phyloP scores from a whole-genome alignment of 2,113 vertebrate species.

The Percina caprodes region DNA sequence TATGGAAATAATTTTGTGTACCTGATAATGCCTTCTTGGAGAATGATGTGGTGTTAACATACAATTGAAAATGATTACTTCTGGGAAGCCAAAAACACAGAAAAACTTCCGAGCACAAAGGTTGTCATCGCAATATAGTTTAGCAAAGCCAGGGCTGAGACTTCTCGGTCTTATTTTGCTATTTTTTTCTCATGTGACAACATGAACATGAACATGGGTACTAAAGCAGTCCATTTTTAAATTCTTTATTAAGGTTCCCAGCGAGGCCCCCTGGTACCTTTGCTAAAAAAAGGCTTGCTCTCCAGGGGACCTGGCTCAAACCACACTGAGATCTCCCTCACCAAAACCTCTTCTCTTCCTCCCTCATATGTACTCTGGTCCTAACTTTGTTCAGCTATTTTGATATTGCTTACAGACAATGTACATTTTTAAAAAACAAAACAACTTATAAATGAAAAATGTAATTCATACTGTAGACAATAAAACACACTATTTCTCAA shows the following conservation, averaged over 20 bases:
- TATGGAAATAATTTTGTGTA: conserved; percentile 74
- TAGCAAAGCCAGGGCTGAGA: conserved; percentile 48
- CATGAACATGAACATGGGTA: conserved; percentile 56
- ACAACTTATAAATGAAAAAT: background rate
- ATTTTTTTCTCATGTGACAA: conserved; percentile 61
- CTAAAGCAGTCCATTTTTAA: conserved; percentile 53
- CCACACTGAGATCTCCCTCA: conserved; percentile 32
- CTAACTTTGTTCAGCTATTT: conserved; percentile 6
- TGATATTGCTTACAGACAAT: background rate
- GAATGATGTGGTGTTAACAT: conserved; percentile 66
- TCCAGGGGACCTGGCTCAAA: conserved; percentile 57
- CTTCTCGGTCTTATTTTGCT: conserved; percentile 41
- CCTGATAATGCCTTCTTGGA: conserved; percentile 67
- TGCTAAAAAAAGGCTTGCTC: conserved; percentile 76
- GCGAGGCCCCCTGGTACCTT: conserved; percentile 59
- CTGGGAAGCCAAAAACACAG: conserved; percentile 45
- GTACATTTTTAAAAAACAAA: background rate
- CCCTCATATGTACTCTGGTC: background rate
- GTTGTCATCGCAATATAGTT: conserved; percentile 38
- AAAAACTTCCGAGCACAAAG: conserved; percentile 41
- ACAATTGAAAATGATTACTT: conserved; percentile 75
- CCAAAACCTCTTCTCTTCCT: conserved; percentile 27
- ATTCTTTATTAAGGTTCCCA: conserved; percentile 73
- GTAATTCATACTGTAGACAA: background rate
- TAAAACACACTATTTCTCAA: background rate